Evolutionary conservation across 2,113 vertebrate genomes (phyloP).

Genomic region (Baryphthengus martii): DNA sequence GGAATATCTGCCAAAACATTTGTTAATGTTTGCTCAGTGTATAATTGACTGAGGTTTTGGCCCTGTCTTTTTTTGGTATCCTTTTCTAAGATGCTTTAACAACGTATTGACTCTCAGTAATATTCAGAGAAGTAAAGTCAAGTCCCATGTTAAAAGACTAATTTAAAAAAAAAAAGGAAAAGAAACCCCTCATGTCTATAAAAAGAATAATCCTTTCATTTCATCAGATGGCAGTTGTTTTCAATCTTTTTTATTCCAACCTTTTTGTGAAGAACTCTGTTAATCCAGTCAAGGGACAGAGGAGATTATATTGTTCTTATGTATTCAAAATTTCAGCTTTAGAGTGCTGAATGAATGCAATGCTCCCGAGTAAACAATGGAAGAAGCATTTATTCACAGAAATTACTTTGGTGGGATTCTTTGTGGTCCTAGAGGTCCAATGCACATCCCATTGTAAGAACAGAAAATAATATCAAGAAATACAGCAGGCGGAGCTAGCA

Average conservation of each 20-base stretch:
- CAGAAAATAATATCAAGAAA: background rate
- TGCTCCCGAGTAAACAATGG: background rate
- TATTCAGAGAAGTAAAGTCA: background rate
- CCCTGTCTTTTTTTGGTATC: background rate
- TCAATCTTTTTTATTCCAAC: background rate
- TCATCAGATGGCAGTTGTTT: background rate
- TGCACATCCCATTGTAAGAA: background rate
- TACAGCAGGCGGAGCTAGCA: background rate
- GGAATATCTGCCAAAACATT: background rate
- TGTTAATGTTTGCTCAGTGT: background rate
- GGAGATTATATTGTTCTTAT: background rate
- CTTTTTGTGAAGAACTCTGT: background rate
- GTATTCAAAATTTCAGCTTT: background rate
- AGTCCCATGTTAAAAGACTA: background rate
- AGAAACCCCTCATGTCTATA: background rate
- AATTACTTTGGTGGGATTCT: background rate
- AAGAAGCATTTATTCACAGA: background rate
- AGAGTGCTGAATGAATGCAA: background rate
- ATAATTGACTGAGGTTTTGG: background rate
- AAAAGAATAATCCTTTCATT: background rate
- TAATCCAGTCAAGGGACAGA: background rate
- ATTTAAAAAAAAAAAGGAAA: accelerated
- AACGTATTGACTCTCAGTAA: background rate
- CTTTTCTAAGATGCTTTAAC: background rate
- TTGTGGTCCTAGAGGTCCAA: background rate